phyloP scores from a whole-genome alignment of 2,888 invertebrate genomes.

The Anoncus sp. region DNA sequence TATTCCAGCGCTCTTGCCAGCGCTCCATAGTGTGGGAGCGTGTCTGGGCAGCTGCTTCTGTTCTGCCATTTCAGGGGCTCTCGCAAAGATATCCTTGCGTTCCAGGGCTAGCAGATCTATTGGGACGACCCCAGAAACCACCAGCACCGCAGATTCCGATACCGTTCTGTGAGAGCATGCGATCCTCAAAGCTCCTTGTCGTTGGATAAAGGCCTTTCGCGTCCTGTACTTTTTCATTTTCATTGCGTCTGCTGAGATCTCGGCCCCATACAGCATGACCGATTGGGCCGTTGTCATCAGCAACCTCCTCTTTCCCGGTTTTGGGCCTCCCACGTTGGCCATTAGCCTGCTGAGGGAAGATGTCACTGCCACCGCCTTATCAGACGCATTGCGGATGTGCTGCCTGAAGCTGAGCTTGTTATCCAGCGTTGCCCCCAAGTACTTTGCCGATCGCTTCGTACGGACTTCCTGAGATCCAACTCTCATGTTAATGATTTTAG shows the following conservation, averaged over 20 bases:
- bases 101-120: slow-evolving; percentile 65
- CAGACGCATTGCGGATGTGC: slow-evolving; percentile 56
- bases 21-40: slow-evolving; percentile 17
- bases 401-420: slow-evolving; percentile 48
- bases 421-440: slow-evolving; percentile 15
- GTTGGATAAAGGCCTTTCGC: slow-evolving; percentile 47
- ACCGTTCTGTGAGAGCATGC: slow-evolving; percentile 44
- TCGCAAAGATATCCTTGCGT: slow-evolving; percentile 37
- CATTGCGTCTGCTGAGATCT: slow-evolving; percentile 60
- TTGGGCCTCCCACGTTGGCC: slow-evolving; percentile 41
- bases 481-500: neutral
- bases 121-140: slow-evolving; percentile 64
- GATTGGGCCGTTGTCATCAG: slow-evolving; percentile 60
- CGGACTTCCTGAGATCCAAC: neutral
- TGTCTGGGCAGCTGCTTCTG: slow-evolving; percentile 17
- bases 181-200: slow-evolving; percentile 57
- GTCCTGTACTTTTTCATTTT: too few relatives aligned
- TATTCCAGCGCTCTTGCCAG: slow-evolving; percentile 17
- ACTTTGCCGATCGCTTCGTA: neutral
- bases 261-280: slow-evolving; percentile 61
- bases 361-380: slow-evolving; percentile 60
- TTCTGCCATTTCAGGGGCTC: neutral
- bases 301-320: slow-evolving; percentile 49
- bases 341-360: slow-evolving; percentile 39
- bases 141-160: slow-evolving; percentile 64